phyloP scores from a whole-genome alignment of 2,797 vertebrate genomes.

The Acanthurus lineatus region DNA sequence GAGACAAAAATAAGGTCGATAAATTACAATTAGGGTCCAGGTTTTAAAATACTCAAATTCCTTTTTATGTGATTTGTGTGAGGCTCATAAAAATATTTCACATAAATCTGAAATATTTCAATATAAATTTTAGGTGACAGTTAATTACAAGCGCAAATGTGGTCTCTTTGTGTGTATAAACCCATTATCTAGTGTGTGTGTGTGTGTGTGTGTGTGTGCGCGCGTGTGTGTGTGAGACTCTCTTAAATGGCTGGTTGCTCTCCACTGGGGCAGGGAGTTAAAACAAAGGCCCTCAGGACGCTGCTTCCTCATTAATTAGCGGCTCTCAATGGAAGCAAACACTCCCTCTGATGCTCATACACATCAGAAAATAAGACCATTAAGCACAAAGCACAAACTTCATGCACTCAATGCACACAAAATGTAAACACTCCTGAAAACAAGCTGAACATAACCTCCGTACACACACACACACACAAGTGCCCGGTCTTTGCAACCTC shows the following conservation, averaged over 20 bases:
- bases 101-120: no score
- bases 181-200: background rate
- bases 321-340: constrained; percentile 28
- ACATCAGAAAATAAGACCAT: constrained; percentile 4
- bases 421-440: background rate
- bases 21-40: no score
- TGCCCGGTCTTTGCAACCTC: constrained; percentile 36
- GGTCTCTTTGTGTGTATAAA: background rate
- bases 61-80: no score
- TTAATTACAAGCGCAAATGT: no score
- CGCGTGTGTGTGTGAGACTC: constrained; percentile 11
- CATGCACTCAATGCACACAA: background rate
- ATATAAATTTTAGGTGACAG: no score
- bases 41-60: no score
- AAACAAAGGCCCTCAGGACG: constrained; percentile 30
- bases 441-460: background rate
- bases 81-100: no score
- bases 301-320: constrained; percentile 57
- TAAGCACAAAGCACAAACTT: background rate
- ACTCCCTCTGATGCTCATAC: constrained; percentile 14
- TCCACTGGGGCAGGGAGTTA: constrained; percentile 30
- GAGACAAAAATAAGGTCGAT: no score
- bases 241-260: constrained; percentile 24
- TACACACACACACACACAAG: constrained; percentile 24
- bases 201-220: constrained; percentile 7